These are phyloP conservation scores for Drosophila pectinifera DNA, from an alignment of 1,140 invertebrate species.

Conservation along the genomic window DNA sequence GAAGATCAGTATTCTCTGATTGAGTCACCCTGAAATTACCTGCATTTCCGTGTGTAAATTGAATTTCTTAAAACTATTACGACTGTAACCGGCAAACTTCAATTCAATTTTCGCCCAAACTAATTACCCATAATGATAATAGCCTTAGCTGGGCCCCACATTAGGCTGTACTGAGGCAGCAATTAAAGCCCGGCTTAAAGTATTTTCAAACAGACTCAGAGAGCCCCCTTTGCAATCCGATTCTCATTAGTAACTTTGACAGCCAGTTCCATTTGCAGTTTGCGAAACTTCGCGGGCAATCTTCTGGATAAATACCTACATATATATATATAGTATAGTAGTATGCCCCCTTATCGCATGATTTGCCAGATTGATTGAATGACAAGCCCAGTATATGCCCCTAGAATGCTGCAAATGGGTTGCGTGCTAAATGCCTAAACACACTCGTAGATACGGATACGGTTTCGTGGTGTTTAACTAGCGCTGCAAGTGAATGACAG, in stretches of 20 bases:
- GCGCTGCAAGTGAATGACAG: conserved; percentile 64
- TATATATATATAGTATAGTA: too few species aligned
- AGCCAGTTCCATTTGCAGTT: conserved; percentile 57
- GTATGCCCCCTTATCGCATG: conserved; percentile 56
- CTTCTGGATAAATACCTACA: conserved; percentile 28
- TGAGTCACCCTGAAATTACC: conserved; percentile 6
- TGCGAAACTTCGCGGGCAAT: conserved; percentile 43
- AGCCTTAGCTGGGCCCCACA: neutral
- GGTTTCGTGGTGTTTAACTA: conserved; percentile 58
- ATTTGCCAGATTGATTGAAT: conserved; percentile 74
- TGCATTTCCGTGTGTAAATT: conserved; percentile 17
- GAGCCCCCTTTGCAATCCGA: conserved; percentile 9
- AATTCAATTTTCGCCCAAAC: conserved; percentile 14
- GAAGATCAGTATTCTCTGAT: neutral
- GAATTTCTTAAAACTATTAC: conserved; percentile 14
- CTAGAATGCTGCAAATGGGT: conserved; percentile 47
- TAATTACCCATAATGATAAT: conserved; percentile 35
- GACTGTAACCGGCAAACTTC: neutral
- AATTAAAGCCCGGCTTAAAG: conserved; percentile 36
- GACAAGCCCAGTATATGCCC: conserved; percentile 34
- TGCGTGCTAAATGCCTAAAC: conserved; percentile 73
- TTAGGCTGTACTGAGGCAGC: conserved; percentile 15
- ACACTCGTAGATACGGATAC: conserved; percentile 44
- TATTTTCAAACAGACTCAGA: conserved; percentile 8
- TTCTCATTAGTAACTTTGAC: conserved; percentile 47